phyloP scores from a whole-genome alignment of 2,113 vertebrate genomes.

The Sciurus niger region DNA sequence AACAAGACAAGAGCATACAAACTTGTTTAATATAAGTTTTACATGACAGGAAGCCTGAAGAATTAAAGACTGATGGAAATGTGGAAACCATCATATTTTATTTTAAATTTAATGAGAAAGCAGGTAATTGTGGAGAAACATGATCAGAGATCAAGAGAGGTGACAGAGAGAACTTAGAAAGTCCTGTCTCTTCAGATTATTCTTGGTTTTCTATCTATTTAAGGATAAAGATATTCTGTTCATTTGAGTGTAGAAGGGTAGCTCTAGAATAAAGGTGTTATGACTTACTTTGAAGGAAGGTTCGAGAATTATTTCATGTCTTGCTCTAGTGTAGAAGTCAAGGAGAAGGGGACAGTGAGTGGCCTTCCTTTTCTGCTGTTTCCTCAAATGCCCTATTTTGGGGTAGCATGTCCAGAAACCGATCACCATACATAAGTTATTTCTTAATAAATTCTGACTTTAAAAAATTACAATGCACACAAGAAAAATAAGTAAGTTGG shows the following conservation, averaged over 20 bases:
- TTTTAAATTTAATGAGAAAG: neutral
- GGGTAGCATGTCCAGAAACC: neutral
- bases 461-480: neutral
- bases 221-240: no score
- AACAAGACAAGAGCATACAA: neutral
- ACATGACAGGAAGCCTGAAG: neutral
- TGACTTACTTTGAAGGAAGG: neutral
- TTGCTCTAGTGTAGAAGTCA: neutral
- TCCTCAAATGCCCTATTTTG: neutral
- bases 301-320: neutral
- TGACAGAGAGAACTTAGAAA: no score
- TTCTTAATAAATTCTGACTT: neutral
- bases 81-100: neutral
- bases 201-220: no score
- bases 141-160: neutral
- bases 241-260: no score
- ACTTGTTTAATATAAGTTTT: neutral
- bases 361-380: neutral
- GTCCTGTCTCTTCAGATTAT: no score
- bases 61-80: neutral
- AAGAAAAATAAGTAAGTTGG: no score
- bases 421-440: neutral
- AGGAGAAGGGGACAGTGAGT: neutral
- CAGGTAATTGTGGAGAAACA: neutral
- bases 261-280: neutral